These are phyloP conservation scores for Lophotis ruficrista DNA, from an alignment of 2,113 vertebrate species.

Conservation along the genomic window DNA sequence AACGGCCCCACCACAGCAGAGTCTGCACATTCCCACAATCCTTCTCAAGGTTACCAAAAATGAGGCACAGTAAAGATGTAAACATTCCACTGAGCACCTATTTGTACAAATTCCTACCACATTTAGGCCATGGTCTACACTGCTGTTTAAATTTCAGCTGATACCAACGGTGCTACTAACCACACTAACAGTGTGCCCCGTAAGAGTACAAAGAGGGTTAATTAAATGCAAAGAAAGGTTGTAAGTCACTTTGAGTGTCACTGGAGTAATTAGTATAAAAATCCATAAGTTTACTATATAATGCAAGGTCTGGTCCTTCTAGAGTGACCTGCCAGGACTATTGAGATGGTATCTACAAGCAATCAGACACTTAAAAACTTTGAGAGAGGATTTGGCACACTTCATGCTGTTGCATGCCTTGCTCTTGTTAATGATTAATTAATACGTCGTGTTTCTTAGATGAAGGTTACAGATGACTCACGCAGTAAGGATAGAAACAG, in stretches of 20 bases:
- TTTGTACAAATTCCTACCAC: background rate
- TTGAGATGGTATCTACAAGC: background rate
- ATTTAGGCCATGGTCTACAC: fast-evolving
- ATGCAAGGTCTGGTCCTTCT: background rate
- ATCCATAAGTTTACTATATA: background rate
- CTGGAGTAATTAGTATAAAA: background rate
- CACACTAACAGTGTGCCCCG: background rate
- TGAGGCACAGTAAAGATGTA: fast-evolving
- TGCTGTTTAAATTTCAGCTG: background rate
- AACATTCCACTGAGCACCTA: background rate
- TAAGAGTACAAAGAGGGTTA: background rate
- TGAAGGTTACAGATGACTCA: constrained; percentile 27
- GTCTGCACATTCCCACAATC: too few relatives aligned
- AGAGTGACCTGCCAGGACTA: background rate
- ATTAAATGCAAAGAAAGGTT: background rate
- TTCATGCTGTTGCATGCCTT: background rate
- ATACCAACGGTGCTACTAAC: fast-evolving
- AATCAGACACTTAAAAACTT: background rate
- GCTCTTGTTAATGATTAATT: constrained; percentile 54
- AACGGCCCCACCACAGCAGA: fast-evolving
- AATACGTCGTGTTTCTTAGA: constrained; percentile 15
- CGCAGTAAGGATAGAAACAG: background rate
- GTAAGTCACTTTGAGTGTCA: background rate
- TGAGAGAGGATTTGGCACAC: background rate
- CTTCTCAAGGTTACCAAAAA: fast-evolving